Percentiles rank a stretch among this genome's conserved stretches.
phyloP scores from a whole-genome alignment of 2,797 vertebrate genomes.

The Sebastes miniatus region DNA sequence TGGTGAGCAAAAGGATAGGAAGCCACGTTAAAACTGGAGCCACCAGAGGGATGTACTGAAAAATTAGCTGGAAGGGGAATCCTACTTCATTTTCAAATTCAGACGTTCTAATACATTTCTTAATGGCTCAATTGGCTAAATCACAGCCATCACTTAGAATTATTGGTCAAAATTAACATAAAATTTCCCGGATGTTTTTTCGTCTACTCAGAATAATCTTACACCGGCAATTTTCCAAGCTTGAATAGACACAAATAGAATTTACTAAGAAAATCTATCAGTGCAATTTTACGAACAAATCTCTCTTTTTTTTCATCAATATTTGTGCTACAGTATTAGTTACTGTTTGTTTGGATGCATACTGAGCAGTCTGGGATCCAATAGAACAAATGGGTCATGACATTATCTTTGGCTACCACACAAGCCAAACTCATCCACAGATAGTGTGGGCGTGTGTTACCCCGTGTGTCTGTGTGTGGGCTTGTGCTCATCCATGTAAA shows the following conservation, averaged over 20 bases:
- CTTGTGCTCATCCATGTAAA: conserved; percentile 62
- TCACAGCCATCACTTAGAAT: not conserved
- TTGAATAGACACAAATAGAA: not conserved
- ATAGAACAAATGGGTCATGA: conserved; percentile 74
- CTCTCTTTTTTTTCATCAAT: not conserved
- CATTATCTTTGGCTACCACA: conserved; percentile 70
- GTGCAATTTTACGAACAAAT: not conserved
- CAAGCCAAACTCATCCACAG: conserved; percentile 55
- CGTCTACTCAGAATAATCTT: not conserved
- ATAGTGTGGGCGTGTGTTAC: conserved; percentile 32
- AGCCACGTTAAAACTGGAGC: not conserved
- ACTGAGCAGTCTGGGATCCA: conserved; percentile 38
- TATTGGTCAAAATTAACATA: not conserved
- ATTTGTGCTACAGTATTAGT: conserved; percentile 3
- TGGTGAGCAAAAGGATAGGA: not conserved
- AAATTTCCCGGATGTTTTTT: not conserved
- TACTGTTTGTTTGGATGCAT: conserved; percentile 40
- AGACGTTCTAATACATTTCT: not conserved
- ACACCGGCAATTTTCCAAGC: not conserved
- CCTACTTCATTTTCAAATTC: not conserved
- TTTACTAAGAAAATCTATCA: not conserved
- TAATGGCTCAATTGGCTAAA: not conserved
- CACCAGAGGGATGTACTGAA: not conserved
- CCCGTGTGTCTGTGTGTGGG: conserved; percentile 48
- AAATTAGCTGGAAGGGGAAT: not conserved